Percentiles rank a stretch among this genome's conserved stretches.
These are phyloP conservation scores for Lutjanus erythropterus DNA, from an alignment of 2,113 vertebrate genomes.

Conservation along the genomic window DNA sequence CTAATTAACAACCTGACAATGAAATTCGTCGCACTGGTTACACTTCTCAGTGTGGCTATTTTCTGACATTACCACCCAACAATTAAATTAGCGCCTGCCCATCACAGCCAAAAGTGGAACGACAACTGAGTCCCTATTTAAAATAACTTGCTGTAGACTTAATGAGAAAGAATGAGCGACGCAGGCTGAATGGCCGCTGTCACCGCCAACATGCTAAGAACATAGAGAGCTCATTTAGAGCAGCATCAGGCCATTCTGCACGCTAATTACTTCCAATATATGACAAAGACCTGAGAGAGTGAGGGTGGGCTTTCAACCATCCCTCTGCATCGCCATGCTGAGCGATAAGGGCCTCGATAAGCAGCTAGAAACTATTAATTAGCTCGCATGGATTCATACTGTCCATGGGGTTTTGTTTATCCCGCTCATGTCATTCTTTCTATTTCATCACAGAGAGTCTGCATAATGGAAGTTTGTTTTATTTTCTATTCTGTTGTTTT, in stretches of 20 bases:
- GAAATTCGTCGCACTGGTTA: constrained; percentile 47
- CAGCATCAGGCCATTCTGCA: constrained; percentile 39
- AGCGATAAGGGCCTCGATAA: constrained; percentile 45
- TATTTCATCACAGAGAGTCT: constrained; percentile 23
- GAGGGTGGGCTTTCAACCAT: constrained; percentile 23
- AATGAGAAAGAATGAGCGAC: constrained; percentile 55
- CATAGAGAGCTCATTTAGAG: constrained; percentile 51
- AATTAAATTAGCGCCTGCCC: constrained; percentile 71
- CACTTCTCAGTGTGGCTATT: constrained; percentile 50
- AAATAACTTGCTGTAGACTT: constrained; percentile 54
- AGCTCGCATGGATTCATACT: constrained; percentile 35
- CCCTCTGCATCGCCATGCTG: constrained; percentile 15
- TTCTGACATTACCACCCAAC: constrained; percentile 55
- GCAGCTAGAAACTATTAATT: constrained; percentile 58
- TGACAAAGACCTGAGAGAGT: constrained; percentile 45
- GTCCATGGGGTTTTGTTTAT: constrained; percentile 52
- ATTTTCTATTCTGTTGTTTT: background rate
- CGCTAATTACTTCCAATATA: constrained; percentile 66
- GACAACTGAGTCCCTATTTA: constrained; percentile 16
- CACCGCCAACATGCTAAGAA: constrained; percentile 24
- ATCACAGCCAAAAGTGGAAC: constrained; percentile 46
- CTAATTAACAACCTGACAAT: constrained; percentile 72
- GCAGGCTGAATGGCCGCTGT: background rate
- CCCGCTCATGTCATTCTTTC: constrained; percentile 28
- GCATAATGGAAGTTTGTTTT: constrained; percentile 11